These are phyloP conservation scores for Drosophila asahinai DNA, from an alignment of 1,140 invertebrate genomes.

Conservation along the genomic window DNA sequence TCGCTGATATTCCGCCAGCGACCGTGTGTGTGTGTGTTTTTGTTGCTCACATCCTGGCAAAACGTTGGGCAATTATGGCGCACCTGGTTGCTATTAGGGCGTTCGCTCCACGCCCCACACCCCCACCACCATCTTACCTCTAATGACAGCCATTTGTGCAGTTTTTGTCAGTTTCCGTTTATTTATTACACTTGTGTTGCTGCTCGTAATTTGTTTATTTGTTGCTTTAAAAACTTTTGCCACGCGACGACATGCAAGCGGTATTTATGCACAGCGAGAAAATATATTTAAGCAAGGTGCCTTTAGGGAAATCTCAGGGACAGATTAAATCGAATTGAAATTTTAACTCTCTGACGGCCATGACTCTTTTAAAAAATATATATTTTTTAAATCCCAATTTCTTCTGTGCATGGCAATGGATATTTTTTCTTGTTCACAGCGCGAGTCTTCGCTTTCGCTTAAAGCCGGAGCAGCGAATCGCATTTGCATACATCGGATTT, in stretches of 20 bases:
- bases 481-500: conserved; percentile 76
- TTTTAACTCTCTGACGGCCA: no score
- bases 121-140: conserved; percentile 46
- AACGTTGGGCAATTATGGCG: conserved; percentile 78
- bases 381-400: not conserved
- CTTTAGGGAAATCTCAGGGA: no score
- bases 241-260: conserved; percentile 34
- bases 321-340: no score
- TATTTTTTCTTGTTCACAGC: not conserved
- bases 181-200: conserved; percentile 72
- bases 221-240: conserved; percentile 61
- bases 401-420: not conserved
- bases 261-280: conserved; percentile 12
- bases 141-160: conserved; percentile 82
- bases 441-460: conserved; percentile 43
- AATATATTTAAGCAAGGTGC: not conserved
- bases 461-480: conserved; percentile 21
- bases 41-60: conserved; percentile 51
- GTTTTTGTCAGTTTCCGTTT: conserved; percentile 79
- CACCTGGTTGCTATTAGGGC: conserved; percentile 68
- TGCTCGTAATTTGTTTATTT: conserved; percentile 75
- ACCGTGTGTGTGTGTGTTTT: conserved; percentile 34
- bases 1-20: conserved; percentile 33
- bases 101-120: conserved; percentile 10
- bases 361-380: not conserved